Evolutionary conservation across 92 coral and sea anemone genomes (phyloP), one percentile per base, ranked within the genome.

Genomic region (Porites lobata): DNA sequence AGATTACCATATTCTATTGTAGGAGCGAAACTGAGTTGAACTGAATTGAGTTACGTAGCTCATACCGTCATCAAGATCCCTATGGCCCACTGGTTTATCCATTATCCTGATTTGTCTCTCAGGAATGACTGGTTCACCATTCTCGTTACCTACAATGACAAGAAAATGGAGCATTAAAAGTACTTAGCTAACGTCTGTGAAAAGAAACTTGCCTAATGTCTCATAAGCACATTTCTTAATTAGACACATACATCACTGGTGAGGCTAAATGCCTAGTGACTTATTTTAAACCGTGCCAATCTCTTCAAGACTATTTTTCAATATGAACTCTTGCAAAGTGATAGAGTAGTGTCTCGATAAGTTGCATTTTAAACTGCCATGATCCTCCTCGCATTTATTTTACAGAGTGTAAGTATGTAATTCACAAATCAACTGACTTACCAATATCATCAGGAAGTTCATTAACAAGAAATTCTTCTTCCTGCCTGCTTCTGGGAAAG

Each of bases 91-190:
- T 65, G 96, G 98, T 81, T 95, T 92, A 75, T 94, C 95, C 81
- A 92, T 88, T 52, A 97, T 97, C 76, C 99, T 81, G 8, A 97
- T 97, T 84, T 92, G 98, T 79, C 99, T 85, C 79, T 97, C 99
- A 68, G 96, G 90, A 64, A 93, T 97, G 20, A 97, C 92, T 10
- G 99, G 99, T 68, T 97, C 99, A 14, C 99, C 99, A 75, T 90
- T 93, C 83, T 95, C 99, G 89, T 97, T 95, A 14, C 99, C 99
- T 96, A 57, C 21, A 76, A 84, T 9, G 9, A 68, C 11, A 26
- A 52, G 13, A 22, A 80, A 80, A 58, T 20, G 24, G 8, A 15
- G n/a, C 29, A 63, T 15, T 32, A 61, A 13, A 58, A 6, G 21
- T 11, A 4, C 47, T 38, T 18, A 22, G 19, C 15, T 17, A 17